Conservation (phyloP, 2,888 invertebrate genomes). For the Argyra leucocephala region DNA sequence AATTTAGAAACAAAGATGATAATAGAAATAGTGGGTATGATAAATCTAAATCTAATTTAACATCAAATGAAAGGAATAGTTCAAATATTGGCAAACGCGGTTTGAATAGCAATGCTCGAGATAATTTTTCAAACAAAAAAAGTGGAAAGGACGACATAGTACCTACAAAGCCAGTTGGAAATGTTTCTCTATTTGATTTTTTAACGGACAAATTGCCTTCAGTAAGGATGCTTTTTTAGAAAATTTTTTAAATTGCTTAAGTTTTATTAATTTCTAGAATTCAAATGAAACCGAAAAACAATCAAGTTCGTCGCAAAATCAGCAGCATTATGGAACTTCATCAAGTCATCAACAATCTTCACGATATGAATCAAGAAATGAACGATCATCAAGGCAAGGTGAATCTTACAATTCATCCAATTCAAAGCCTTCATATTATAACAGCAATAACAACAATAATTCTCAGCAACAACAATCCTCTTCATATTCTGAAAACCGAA, state of each 20-base stretch:
- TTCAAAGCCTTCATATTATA: not conserved
- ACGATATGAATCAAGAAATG: conserved; percentile 2
- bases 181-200: conserved; percentile 73
- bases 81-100: conserved; percentile 14
- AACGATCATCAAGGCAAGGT: not conserved
- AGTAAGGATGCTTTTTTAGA: conserved; percentile 23
- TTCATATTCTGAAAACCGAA: conserved; percentile 17
- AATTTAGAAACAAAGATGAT: conserved; percentile 36
- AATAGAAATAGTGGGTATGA: conserved; percentile 20
- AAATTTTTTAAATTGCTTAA: not conserved
- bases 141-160: conserved; percentile 44
- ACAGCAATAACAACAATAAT: not conserved
- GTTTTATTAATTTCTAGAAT: not conserved
- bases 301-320: not conserved
- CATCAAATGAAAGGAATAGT: conserved; percentile 16
- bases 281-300: conserved; percentile 15
- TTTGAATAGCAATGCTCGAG: conserved; percentile 11
- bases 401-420: conserved; percentile 9
- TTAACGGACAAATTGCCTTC: conserved; percentile 62
- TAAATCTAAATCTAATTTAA: conserved; percentile 15
- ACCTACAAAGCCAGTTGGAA: conserved; percentile 64
- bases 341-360: not conserved
- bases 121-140: conserved; percentile 38
- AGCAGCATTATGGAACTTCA: not conserved
- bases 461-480: conserved; percentile 15